A percentile compares a stretch with the other conserved stretches of the same genome.
Conservation (phyloP, 2,113 vertebrate genomes). For the Nestor notabilis region DNA sequence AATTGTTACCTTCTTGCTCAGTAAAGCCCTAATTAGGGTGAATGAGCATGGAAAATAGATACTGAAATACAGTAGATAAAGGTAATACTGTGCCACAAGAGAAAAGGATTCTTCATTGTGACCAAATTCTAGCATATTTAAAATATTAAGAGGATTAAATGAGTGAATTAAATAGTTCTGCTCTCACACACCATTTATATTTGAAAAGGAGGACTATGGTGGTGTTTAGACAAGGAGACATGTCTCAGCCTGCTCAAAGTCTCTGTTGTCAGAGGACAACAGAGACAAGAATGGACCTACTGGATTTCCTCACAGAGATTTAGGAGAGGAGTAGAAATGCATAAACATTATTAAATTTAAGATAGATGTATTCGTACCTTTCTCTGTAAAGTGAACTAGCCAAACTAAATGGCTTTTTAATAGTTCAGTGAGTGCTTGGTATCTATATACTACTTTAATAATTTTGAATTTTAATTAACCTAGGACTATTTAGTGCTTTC, state of each 20-base stretch:
- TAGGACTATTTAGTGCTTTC: neutral
- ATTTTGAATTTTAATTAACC: neutral
- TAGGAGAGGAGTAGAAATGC: neutral
- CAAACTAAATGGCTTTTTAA: neutral
- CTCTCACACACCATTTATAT: neutral
- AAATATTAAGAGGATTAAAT: constrained; percentile 35
- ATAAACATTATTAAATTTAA: neutral
- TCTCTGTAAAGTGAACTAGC: neutral
- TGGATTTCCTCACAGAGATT: neutral
- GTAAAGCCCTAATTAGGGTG: constrained; percentile 7
- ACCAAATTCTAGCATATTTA: constrained; percentile 17
- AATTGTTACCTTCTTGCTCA: neutral
- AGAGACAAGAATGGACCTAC: neutral
- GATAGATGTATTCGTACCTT: neutral
- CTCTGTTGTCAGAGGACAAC: neutral
- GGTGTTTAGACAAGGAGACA: neutral
- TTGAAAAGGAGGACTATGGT: neutral
- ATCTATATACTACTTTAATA: neutral
- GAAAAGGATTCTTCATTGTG: neutral
- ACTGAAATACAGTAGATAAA: neutral
- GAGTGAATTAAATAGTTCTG: neutral
- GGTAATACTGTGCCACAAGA: neutral
- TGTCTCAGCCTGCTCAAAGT: neutral
- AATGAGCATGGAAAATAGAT: constrained; percentile 5
- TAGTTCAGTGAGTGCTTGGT: neutral